Conservation (phyloP, 1,140 invertebrate species). For the Andricus grossulariae region DNA sequence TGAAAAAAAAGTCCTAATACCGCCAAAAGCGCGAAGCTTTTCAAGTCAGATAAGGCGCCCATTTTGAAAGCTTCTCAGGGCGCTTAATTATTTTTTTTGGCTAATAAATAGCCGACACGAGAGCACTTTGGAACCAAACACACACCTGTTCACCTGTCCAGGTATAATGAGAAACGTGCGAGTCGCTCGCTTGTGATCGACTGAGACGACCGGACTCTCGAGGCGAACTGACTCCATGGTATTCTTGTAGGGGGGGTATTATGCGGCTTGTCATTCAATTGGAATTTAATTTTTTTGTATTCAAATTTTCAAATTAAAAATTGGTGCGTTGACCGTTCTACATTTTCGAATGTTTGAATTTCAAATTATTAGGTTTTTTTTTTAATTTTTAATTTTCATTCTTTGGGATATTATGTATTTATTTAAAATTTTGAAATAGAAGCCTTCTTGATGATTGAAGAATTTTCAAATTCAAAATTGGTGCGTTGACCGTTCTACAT, state of each 20-base stretch:
- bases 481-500: too few species aligned
- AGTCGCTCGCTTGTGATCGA: slow-evolving; percentile 40
- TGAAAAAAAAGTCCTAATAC: slow-evolving; percentile 45
- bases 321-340: too few species aligned
- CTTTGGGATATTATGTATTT: too few species aligned
- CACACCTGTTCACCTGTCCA: slow-evolving; percentile 47
- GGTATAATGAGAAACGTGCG: slow-evolving; percentile 43
- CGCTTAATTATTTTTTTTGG: slow-evolving; percentile 32
- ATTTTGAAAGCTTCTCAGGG: slow-evolving; percentile 42
- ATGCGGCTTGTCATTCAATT: slow-evolving; percentile 20
- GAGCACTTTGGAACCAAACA: slow-evolving; percentile 37
- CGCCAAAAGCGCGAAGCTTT: slow-evolving; percentile 47
- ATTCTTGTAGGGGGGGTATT: slow-evolving; percentile 45
- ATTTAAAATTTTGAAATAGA: too few species aligned
- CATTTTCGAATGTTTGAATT: too few species aligned
- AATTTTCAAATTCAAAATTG: too few species aligned
- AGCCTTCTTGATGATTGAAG: too few species aligned
- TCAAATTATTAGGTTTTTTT: too few species aligned
- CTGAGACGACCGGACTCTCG: slow-evolving; percentile 44
- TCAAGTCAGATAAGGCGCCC: slow-evolving; percentile 32
- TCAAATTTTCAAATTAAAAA: too few species aligned
- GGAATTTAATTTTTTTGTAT: slow-evolving; percentile 12
- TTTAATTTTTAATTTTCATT: too few species aligned
- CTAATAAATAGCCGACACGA: slow-evolving; percentile 40
- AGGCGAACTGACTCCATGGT: slow-evolving; percentile 36